These are phyloP conservation scores for Branchinecta lynchi DNA, from an alignment of 1,140 invertebrate species.

Conservation along the genomic window DNA sequence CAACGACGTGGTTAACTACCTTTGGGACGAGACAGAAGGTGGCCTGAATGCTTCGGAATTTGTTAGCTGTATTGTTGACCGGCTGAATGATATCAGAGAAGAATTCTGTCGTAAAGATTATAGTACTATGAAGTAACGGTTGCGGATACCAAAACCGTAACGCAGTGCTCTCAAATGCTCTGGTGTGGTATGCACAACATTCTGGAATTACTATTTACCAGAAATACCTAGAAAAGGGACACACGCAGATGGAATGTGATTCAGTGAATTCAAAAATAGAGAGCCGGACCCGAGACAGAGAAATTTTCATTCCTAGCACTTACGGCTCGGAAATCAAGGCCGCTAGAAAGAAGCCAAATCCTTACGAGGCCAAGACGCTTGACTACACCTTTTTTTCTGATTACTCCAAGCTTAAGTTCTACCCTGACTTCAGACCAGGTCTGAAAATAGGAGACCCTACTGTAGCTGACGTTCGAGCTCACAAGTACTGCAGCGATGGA, in stretches of 20 bases:
- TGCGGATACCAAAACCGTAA: slow-evolving; percentile 29
- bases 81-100: slow-evolving; percentile 8
- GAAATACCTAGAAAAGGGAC: slow-evolving; percentile 32
- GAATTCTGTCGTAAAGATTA: neutral
- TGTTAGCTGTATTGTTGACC: slow-evolving; percentile 29
- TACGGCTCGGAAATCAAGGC: neutral
- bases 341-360: neutral
- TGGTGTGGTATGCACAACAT: slow-evolving; percentile 25
- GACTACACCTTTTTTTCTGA: neutral
- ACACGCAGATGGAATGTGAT: slow-evolving; percentile 34
- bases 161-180: slow-evolving; percentile 27
- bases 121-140: slow-evolving; percentile 26
- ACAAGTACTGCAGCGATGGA: neutral
- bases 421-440: neutral
- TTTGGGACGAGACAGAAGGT: slow-evolving; percentile 32
- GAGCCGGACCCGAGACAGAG: slow-evolving; percentile 25
- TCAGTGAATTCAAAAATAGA: slow-evolving; percentile 29
- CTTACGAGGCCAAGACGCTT: neutral
- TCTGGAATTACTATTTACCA: slow-evolving; percentile 28
- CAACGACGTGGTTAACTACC: slow-evolving; percentile 28
- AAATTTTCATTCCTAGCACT: slow-evolving; percentile 13
- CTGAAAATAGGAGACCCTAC: neutral
- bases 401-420: neutral
- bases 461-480: neutral
- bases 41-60: slow-evolving; percentile 32